Base-by-base conservation (phyloP, 2,797 vertebrate genomes). In the Salarias fasciatus region DNA sequence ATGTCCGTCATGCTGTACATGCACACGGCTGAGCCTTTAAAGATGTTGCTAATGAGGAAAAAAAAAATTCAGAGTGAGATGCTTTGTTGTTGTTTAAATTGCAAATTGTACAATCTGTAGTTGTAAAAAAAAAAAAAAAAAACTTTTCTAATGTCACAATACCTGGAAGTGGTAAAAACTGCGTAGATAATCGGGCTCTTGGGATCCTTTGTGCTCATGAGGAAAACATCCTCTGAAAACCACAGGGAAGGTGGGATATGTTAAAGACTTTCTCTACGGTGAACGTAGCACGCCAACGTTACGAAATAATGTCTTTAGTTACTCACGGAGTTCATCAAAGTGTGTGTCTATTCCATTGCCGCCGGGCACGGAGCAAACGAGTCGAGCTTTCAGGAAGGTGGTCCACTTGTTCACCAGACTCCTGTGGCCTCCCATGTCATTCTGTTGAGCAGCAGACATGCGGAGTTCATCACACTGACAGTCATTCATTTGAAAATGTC, bases 341-440 rank as follows among this genome's bases (percentile, higher is more conserved):
- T 99, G 96, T 18, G 98, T 99, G 86, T 99, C 98, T 5, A 99
- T 99, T 75, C 97, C 98, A 10, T 96, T 99, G 64, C 93, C 94
- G 14, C 98, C 96, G 0, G 97, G 97, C 29, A 99, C 97, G 0
- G 97, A 98, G 80, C 97, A 99, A 75, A 99, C 90, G 6, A 99
- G 90, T 4, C 97, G 94, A n/a, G 98, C 96, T 84, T 99, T 99
- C 31, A 99, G 83, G 78, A 99, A 99, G 11, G 98, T 99, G 3
- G 97, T 99, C 98, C 98, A 99, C 76, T 99, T 99, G 82, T 99
- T 99, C 35, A 99, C 96, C 49, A 99, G 94, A 79, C 97, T 99
- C 75, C 98, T 94, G 89, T 99, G 97, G 12, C 98, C 98, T 37
- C 97, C 98, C 36, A 98, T 94, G 68, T 99, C 96, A 70, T 99